Evolutionary conservation across 2,113 vertebrate species (phyloP), one percentile per base, ranked within the genome.

Genomic region (Empidonax alnorum): DNA sequence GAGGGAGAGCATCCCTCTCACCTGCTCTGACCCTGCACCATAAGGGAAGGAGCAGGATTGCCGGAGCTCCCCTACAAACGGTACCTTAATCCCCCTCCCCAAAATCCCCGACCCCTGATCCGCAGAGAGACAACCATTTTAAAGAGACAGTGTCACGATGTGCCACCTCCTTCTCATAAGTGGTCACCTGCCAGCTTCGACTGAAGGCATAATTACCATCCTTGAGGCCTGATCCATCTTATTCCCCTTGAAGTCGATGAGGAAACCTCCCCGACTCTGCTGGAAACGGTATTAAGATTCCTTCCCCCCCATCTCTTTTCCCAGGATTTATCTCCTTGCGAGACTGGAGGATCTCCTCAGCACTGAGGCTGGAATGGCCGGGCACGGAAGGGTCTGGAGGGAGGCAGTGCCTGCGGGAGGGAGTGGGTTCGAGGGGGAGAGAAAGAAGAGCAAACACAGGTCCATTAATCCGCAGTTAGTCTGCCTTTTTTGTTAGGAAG

Each of bases 401-500:
- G 91, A 97, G 91, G 90, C 75, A 96, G 93, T 15, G 91, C 88
- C 79, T 65, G 58, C 75, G 92, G 94, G 88, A 97, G 73, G 95
- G 88, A 96, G 58, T 3, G 13, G 33, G 41, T 13, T 80, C 89
- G 49, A 91, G 97, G 87, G 93, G 80, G 91, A 86, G 96, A 94
- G 96, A 96, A 95, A 96, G 94, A 92, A 97, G 92, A 97, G 97
- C 97, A 98, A 97, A 98, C 98, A 98, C 94, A 96, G 98, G 98
- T 98, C 97, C 98, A 98, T 98, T 98, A 98, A 98, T 98, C 97
- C 95, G 96, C 98, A 98, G 98, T 98, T 98, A 98, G 96, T 97
- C 98, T 98, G 97, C 97, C 98, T 98, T 98, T 98, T 98, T 98
- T 98, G 98, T 98, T 97, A 98, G 97, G 98, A 98, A 98, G 98